Evolutionary conservation across 2,797 vertebrate species (phyloP), one percentile per base, ranked within the genome.

Genomic region (Nyctibius grandis): DNA sequence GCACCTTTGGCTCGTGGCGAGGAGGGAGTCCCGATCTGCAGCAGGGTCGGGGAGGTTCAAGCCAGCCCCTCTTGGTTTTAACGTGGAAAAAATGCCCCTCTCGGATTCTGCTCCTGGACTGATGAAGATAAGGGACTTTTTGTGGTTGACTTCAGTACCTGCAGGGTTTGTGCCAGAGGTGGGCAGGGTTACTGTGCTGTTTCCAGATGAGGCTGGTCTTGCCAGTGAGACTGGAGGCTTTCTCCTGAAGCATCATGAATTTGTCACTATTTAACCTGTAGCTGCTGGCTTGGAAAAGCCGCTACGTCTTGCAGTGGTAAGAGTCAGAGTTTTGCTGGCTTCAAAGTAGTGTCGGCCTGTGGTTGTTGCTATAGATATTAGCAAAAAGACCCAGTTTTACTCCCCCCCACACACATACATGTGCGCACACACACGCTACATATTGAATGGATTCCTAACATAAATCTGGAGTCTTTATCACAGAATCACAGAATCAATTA

Each of bases 361-460:
- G 45, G 48, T 12, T 65, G 14, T n/a, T 53, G 25, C 69, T 65
- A 4, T 12, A 13, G 6, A 3, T 54, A 13, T n/a, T 25, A 31
- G 56, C 28, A 69, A 14, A 68, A 34, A 83, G 42, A 25, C 15
- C 2, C 28, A 4, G 28, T 59, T 87, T 42, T 8, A 8, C 19
- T 25, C 33, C 20, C 38, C 22, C 6, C 29, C n/a, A n/a, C n/a
- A 1, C 40, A n/a, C 18, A 9, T n/a, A 11, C 3, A 3, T 10
- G 3, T 7, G 6, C 28, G 5, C 34, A 9, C 38, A 28, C 29
- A 11, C 50, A 19, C 12, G 1, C 42, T 61, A 20, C 8, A 4
- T 50, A 3, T 5, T 10, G 12, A 33, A 47, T 17, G 26, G 26
- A 25, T 63, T 76, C 42, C 26, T 42, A 33, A 54, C 11, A 16